These are phyloP conservation scores for Nomada goodeniana DNA, from an alignment of 2,888 invertebrate species.

Conservation along the genomic window DNA sequence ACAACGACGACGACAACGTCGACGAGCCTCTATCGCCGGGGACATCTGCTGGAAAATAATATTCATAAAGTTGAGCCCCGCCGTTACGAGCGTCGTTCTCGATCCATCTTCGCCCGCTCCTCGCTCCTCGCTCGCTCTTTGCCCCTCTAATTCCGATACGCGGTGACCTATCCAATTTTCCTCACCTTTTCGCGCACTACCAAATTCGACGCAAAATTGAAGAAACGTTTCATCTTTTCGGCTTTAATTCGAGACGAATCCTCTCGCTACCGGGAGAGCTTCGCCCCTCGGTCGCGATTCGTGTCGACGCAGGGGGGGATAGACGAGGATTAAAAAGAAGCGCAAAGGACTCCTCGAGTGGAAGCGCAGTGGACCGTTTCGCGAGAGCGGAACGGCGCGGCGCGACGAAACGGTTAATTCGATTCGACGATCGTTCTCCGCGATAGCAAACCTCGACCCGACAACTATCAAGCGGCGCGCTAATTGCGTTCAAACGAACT, in stretches of 20 bases:
- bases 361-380: slow-evolving; percentile 33
- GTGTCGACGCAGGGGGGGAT: background rate
- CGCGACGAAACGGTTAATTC: slow-evolving; percentile 73
- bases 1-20: slow-evolving; percentile 76
- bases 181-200: background rate
- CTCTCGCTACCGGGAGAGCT: background rate
- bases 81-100: slow-evolving; percentile 67
- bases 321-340: slow-evolving; percentile 14
- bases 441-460: slow-evolving; percentile 73
- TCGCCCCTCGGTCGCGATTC: slow-evolving; percentile 1
- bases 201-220: no score
- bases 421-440: slow-evolving; percentile 72
- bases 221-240: background rate
- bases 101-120: slow-evolving; percentile 43
- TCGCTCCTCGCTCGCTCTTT: slow-evolving; percentile 29
- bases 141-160: background rate
- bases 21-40: slow-evolving; percentile 82
- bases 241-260: slow-evolving; percentile 1
- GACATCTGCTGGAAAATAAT: slow-evolving; percentile 84
- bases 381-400: slow-evolving; percentile 22
- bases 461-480: slow-evolving; percentile 77
- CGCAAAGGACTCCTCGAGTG: slow-evolving; percentile 12
- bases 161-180: background rate
- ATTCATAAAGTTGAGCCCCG: slow-evolving; percentile 82
- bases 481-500: slow-evolving; percentile 83